These are phyloP conservation scores for Rhabditoides inermis DNA, from an alignment of 2,888 invertebrate genomes.

Conservation along the genomic window DNA sequence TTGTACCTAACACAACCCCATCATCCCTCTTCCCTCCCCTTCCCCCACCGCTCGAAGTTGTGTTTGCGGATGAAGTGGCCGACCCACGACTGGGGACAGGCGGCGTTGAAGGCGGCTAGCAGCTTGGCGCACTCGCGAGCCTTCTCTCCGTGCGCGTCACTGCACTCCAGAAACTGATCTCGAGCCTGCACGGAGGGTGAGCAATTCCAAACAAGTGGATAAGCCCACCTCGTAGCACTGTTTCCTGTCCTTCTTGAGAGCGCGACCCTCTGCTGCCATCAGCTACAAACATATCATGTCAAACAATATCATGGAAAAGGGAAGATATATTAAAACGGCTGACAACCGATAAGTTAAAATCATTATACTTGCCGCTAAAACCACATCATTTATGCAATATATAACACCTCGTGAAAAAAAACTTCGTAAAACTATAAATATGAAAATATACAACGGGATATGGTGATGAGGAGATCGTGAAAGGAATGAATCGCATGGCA, in stretches of 20 bases:
- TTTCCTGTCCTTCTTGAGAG: conserved; percentile 8
- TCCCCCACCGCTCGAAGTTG: conserved; percentile 32
- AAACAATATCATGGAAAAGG: not conserved
- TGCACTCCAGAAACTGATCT: conserved; percentile 10
- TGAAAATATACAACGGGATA: no score
- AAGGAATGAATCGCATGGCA: no score
- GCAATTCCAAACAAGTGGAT: not conserved
- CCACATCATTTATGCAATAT: not conserved
- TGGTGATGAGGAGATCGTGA: no score
- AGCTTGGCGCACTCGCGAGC: not conserved
- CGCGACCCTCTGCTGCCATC: not conserved
- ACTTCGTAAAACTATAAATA: no score
- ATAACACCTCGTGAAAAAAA: not conserved
- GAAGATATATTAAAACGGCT: no score
- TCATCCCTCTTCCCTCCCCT: not conserved
- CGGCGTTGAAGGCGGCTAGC: conserved; percentile 12
- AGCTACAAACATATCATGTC: not conserved
- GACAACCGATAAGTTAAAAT: no score
- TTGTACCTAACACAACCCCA: conserved; percentile 27
- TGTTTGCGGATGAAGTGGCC: conserved; percentile 43
- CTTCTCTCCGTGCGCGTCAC: conserved; percentile 1
- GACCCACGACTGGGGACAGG: conserved; percentile 36
- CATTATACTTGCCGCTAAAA: not conserved
- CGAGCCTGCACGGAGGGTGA: conserved; percentile 3
- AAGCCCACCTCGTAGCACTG: conserved; percentile 7